Percentiles rank a stretch among this genome's conserved stretches.
phyloP scores from a whole-genome alignment of 1,140 invertebrate genomes.

The Anoplophora glabripennis region DNA sequence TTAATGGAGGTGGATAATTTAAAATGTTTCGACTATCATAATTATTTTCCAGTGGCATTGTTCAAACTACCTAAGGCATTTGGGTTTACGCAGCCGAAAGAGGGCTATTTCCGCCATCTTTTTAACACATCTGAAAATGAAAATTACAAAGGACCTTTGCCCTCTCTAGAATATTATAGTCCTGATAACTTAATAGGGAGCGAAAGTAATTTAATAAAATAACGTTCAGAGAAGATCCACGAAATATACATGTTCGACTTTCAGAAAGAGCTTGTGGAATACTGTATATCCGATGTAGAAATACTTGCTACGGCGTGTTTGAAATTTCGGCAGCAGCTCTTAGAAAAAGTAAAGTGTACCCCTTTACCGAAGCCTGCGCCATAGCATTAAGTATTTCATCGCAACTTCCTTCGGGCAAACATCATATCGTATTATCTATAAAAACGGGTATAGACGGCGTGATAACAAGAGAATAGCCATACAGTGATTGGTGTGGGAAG shows the following conservation, averaged over 20 bases:
- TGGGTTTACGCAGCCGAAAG: conserved; percentile 14
- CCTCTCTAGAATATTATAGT: conserved; percentile 15
- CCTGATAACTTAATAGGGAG: conserved; percentile 17
- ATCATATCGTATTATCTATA: no score
- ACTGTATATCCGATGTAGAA: conserved; percentile 23
- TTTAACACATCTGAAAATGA: conserved; percentile 28
- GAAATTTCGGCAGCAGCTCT: conserved; percentile 15
- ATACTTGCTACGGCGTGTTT: conserved; percentile 19
- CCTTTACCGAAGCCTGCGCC: conserved; percentile 15
- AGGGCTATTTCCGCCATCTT: conserved; percentile 35
- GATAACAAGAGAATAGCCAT: no score
- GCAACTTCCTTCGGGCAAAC: no score
- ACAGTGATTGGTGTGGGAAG: no score
- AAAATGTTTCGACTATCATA: neutral
- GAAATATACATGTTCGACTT: no score
- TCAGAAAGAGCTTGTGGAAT: conserved; percentile 27
- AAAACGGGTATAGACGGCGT: no score
- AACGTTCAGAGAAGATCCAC: conserved; percentile 4
- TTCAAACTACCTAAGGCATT: conserved; percentile 16
- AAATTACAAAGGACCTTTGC: conserved; percentile 29
- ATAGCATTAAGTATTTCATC: no score
- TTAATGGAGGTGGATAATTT: neutral
- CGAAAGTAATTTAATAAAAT: conserved; percentile 22
- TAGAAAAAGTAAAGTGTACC: neutral
- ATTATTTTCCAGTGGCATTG: neutral